phyloP scores from a whole-genome alignment of 2,888 invertebrate genomes.

The Timema podura region DNA sequence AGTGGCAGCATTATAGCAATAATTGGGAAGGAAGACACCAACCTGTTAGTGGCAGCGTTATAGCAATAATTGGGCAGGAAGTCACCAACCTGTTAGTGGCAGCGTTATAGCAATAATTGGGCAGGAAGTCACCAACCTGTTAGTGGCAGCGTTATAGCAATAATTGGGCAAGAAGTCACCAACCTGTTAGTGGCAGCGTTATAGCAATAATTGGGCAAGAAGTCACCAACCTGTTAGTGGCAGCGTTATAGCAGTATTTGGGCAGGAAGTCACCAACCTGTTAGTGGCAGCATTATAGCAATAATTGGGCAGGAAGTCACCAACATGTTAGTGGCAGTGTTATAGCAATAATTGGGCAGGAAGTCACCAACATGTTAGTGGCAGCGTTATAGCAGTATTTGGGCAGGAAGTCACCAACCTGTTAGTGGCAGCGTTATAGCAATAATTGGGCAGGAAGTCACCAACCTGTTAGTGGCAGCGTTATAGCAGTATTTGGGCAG shows the following conservation, averaged over 20 bases:
- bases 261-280: conserved; percentile 52
- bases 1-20: conserved; percentile 97
- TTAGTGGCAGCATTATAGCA: conserved; percentile 98
- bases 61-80: no score
- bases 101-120: conserved; percentile 97
- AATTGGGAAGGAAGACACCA: conserved; percentile 86
- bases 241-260: no score
- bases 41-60: no score
- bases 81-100: conserved; percentile 80
- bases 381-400: conserved; percentile 99
- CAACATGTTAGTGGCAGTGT: no score
- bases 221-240: conserved; percentile 54
- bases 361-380: conserved; percentile 71
- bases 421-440: no score
- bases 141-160: no score
- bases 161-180: conserved; percentile 10
- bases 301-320: conserved; percentile 95
- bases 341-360: no score
- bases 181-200: conserved; percentile 96
- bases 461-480: conserved; percentile 89
- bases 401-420: conserved; percentile 76
- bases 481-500: conserved; percentile 98
- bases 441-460: not conserved
- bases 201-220: conserved; percentile 96
- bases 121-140: conserved; percentile 71